Conservation (phyloP, 2,113 vertebrate genomes). For the Fukomys damarensis region DNA sequence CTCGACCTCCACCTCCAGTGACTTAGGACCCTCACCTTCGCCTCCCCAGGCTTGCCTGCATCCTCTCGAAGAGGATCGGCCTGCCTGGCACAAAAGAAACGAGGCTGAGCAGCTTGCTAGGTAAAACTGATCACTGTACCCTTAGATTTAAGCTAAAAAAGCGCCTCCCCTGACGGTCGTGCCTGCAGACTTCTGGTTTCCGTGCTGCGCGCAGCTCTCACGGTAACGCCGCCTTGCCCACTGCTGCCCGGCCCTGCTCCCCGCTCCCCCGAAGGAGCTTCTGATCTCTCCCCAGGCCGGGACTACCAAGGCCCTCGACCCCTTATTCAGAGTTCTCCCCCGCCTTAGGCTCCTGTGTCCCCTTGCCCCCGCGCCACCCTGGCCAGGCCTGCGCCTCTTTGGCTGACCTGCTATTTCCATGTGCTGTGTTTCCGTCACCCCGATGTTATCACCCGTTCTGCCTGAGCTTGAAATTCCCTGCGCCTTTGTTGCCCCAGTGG, state of each 20-base stretch:
- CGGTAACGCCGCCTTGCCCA: not conserved
- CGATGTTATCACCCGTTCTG: not conserved
- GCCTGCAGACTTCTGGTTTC: not conserved
- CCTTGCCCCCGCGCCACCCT: rapidly evolving
- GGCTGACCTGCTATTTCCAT: not conserved
- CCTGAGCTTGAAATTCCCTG: constrained; percentile 16
- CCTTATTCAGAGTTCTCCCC: too few relatives aligned
- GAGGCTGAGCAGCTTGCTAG: not conserved
- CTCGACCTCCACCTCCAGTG: rapidly evolving
- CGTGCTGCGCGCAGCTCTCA: not conserved
- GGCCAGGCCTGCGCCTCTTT: not conserved
- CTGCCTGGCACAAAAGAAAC: not conserved
- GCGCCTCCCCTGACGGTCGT: not conserved
- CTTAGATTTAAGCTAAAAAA: not conserved
- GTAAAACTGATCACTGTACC: not conserved
- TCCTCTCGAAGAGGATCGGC: not conserved
- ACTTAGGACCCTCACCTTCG: not conserved
- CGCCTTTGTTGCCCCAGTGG: not conserved
- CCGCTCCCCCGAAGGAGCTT: not conserved
- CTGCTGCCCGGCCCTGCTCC: not conserved
- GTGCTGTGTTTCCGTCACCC: not conserved
- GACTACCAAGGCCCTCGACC: not conserved
- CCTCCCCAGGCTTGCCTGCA: not conserved
- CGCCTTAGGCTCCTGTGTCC: too few relatives aligned
- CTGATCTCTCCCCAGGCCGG: not conserved